Percentiles rank a stretch among this genome's conserved stretches.
Conservation (phyloP, 2,797 vertebrate species). For the Varecia variegata region DNA sequence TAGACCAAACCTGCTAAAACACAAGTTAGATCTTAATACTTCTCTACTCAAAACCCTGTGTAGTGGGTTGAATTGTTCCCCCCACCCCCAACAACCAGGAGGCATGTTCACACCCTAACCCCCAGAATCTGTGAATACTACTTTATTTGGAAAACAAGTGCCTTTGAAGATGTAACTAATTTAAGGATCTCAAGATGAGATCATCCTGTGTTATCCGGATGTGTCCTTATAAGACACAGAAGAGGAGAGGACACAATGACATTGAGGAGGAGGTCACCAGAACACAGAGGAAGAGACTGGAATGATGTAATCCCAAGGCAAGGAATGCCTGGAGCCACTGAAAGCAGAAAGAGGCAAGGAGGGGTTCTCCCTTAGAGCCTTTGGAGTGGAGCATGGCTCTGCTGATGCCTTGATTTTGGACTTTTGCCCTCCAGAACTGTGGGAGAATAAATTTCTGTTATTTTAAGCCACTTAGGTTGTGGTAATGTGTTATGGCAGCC, state of each 20-base stretch:
- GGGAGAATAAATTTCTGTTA: background rate
- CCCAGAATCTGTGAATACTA: background rate
- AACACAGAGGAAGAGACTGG: background rate
- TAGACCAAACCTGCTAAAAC: background rate
- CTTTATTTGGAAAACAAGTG: background rate
- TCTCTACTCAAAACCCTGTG: background rate
- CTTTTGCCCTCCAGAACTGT: background rate
- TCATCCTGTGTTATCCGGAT: background rate
- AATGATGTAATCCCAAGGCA: background rate
- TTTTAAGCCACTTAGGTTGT: background rate
- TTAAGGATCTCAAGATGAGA: background rate
- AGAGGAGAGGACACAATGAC: background rate
- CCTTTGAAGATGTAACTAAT: background rate
- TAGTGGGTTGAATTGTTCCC: background rate
- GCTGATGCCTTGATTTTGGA: background rate
- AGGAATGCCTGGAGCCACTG: background rate
- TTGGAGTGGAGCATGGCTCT: background rate
- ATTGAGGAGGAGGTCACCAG: background rate
- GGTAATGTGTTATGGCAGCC: background rate
- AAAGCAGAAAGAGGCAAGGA: background rate
- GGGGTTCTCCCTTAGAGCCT: background rate
- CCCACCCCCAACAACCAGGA: background rate
- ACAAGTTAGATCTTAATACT: background rate
- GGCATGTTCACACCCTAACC: background rate
- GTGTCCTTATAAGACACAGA: background rate